Evolutionary conservation across 2,888 invertebrate species (phyloP), one percentile per base, ranked within the genome.

Genomic region (Sinodicranocentrus sp.): DNA sequence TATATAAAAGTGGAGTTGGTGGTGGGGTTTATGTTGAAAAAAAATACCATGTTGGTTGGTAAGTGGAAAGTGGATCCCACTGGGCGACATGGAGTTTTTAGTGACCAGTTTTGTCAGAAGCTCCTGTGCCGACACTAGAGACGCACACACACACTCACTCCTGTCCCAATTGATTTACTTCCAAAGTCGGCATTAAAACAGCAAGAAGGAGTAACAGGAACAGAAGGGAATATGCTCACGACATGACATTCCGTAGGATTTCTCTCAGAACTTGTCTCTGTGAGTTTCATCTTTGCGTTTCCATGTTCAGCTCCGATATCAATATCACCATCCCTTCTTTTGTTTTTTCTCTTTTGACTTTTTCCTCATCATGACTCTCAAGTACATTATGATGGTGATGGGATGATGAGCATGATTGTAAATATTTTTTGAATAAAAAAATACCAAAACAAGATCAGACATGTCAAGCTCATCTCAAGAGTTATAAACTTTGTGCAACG

Each of bases 41-140:
- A 8, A 39, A 33, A 33, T 57, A 33, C 19, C 23, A 19, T 17
- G 6, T 61, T 72, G 43, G 54, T 25, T 52, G 6, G 5, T 61
- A 82, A 82, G 82, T 82, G 75, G 75, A 75, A 71, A 70, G 76
- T 48, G 8, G n/a, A n/a, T n/a, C n/a, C n/a, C n/a, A 76, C 76
- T 71, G 82, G 25, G 71, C 13, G 39, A 68, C 76, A 71, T 76
- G 82, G 70, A 76, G 82, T 28, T 76, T 76, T 82, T 71, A 82
- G 76, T 82, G 80, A 82, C 82, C 82, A 82, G 82, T 82, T 82
- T 82, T 82, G 82, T 82, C 76, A 82, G 76, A 82, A 82, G 82
- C 82, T 82, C 76, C 71, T 82, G 82, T 82, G 82, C 82, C 82
- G 82, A 82, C 82, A 82, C 19, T 25, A 39, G 15, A 23, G n/a